A percentile compares a stretch with the other conserved stretches of the same genome.
Evolutionary conservation across 2,888 invertebrate species (phyloP).

Genomic region (Amphipoea oculea): DNA sequence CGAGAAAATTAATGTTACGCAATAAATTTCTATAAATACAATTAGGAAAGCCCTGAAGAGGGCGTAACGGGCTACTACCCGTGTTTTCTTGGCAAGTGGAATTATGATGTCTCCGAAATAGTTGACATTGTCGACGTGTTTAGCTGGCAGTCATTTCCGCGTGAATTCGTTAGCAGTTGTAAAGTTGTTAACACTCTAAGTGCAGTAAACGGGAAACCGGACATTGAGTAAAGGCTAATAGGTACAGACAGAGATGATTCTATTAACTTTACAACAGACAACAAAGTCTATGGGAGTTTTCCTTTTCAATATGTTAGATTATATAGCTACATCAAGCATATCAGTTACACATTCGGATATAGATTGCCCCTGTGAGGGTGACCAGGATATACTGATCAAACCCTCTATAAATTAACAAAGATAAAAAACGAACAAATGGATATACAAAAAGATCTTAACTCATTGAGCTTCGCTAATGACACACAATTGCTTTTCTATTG

Average conservation of each 20-base stretch:
- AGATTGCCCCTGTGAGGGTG: background rate
- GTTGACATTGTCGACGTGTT: conserved; percentile 83
- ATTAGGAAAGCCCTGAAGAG: conserved; percentile 77
- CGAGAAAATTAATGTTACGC: conserved; percentile 56
- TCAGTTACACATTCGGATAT: background rate
- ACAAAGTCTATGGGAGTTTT: background rate
- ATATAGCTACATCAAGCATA: background rate
- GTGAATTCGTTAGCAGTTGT: conserved; percentile 63
- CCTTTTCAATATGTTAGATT: background rate
- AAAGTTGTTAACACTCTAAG: conserved; percentile 42
- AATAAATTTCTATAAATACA: conserved; percentile 70
- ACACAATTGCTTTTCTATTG: too few relatives aligned
- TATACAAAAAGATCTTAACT: background rate
- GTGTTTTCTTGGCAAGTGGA: conserved; percentile 76
- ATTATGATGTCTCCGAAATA: conserved; percentile 80
- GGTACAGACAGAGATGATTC: background rate
- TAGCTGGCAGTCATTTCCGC: conserved; percentile 81
- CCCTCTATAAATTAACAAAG: background rate
- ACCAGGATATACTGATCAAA: background rate
- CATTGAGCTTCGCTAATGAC: too few relatives aligned
- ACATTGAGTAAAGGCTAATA: conserved; percentile 25
- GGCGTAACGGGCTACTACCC: conserved; percentile 72
- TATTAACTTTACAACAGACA: background rate
- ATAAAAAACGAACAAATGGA: background rate
- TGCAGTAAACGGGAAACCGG: conserved; percentile 36